phyloP scores from a whole-genome alignment of 2,797 vertebrate species.

The Borostomias antarcticus region DNA sequence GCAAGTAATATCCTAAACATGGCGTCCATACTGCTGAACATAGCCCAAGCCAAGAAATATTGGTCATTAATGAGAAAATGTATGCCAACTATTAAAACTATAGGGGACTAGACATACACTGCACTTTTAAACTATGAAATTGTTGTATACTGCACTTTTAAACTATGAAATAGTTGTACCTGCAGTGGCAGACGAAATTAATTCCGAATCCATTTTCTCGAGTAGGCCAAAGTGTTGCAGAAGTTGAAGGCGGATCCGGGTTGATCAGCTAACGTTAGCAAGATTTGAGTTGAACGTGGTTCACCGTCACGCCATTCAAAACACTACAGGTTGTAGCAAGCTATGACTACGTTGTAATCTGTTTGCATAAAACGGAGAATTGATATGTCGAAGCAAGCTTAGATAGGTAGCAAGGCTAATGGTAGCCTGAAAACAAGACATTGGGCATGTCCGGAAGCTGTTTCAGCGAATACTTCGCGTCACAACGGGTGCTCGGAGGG shows the following conservation, averaged over 20 bases:
- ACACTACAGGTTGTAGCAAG: background rate
- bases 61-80: background rate
- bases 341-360: background rate
- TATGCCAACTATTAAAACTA: background rate
- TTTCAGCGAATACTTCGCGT: background rate
- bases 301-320: background rate
- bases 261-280: too few relatives aligned
- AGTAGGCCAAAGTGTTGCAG: constrained; percentile 4
- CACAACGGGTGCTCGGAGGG: background rate
- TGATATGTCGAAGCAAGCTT: background rate
- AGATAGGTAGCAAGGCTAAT: background rate
- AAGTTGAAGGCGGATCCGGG: background rate
- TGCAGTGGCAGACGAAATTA: background rate
- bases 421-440: background rate
- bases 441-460: background rate
- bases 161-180: background rate
- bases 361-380: background rate
- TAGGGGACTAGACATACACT: background rate
- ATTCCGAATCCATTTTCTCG: constrained; percentile 9
- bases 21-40: background rate
- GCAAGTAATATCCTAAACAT: background rate
- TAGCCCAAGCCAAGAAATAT: background rate
- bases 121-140: too few relatives aligned
- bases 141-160: background rate
- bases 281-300: background rate